Percentiles rank a stretch among this genome's conserved stretches.
Conservation (phyloP, 2,113 vertebrate species). For the Cathartes aura region DNA sequence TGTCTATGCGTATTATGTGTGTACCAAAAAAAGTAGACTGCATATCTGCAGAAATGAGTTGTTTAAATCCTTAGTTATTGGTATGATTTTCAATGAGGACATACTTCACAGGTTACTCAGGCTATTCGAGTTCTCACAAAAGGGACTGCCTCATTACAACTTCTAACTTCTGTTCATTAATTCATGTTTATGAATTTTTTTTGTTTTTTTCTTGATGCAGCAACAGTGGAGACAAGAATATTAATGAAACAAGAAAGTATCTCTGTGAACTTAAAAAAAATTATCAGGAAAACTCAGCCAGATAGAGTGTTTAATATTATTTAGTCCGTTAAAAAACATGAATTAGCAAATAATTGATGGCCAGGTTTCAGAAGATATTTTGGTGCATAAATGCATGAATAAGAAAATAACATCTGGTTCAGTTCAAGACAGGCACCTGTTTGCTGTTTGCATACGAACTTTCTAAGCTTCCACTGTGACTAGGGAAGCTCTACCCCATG, state of each 20-base stretch:
- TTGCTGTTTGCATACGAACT: not conserved
- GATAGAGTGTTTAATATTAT: not conserved
- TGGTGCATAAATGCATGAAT: not conserved
- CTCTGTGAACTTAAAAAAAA: not conserved
- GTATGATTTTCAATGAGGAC: not conserved
- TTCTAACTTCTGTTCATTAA: not conserved
- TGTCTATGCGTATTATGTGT: not conserved
- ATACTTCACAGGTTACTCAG: not conserved
- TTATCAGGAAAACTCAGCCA: not conserved
- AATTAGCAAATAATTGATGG: not conserved
- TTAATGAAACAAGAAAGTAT: not conserved
- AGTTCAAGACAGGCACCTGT: not conserved
- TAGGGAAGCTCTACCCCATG: not conserved
- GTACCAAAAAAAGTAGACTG: not conserved
- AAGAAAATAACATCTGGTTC: not conserved
- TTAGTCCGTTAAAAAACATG: not conserved
- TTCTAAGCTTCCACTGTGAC: not conserved
- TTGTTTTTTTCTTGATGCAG: not conserved
- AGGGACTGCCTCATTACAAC: not conserved
- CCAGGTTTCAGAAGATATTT: not conserved
- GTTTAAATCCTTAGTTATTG: not conserved
- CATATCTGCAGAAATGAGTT: not conserved
- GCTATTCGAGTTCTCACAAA: not conserved
- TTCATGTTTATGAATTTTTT: not conserved
- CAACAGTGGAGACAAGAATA: not conserved